Percentiles rank a stretch among this genome's conserved stretches.
Conservation (phyloP, 2,888 invertebrate genomes). For the Lissocephala sabroskyi region DNA sequence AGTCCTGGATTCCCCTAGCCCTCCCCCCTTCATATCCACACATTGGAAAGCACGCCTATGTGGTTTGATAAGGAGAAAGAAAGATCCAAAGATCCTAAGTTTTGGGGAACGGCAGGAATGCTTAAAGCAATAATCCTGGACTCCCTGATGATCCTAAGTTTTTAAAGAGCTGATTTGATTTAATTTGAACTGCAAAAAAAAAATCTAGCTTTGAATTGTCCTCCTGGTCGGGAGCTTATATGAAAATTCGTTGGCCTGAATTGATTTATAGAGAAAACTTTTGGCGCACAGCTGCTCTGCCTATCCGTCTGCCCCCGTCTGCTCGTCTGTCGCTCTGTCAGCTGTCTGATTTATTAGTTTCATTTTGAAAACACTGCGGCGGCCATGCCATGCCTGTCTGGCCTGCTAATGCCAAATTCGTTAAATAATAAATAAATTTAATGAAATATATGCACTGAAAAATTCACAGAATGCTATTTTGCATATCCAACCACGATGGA, state of each 20-base stretch:
- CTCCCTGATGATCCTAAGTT: too few relatives aligned
- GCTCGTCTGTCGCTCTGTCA: slow-evolving; percentile 30
- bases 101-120: too few relatives aligned
- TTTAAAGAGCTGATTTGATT: too few relatives aligned
- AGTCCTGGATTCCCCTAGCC: too few relatives aligned
- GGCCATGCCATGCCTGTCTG: slow-evolving; percentile 15
- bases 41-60: too few relatives aligned
- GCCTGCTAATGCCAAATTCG: slow-evolving; percentile 42
- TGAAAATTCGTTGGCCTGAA: not conserved
- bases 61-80: too few relatives aligned
- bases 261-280: slow-evolving; percentile 3
- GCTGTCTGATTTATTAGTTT: slow-evolving; percentile 54
- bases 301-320: not conserved
- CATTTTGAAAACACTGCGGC: slow-evolving; percentile 55
- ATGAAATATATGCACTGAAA: slow-evolving; percentile 46
- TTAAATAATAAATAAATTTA: slow-evolving; percentile 59
- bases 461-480: slow-evolving; percentile 10
- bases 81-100: too few relatives aligned
- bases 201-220: too few relatives aligned
- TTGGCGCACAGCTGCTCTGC: slow-evolving; percentile 7
- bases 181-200: too few relatives aligned
- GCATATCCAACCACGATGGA: not conserved
- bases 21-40: too few relatives aligned
- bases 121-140: too few relatives aligned
- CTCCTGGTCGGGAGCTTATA: too few relatives aligned